Evolutionary conservation across 2,113 vertebrate genomes (phyloP), one percentile per base, ranked within the genome.

Genomic region (Scomber scombrus): DNA sequence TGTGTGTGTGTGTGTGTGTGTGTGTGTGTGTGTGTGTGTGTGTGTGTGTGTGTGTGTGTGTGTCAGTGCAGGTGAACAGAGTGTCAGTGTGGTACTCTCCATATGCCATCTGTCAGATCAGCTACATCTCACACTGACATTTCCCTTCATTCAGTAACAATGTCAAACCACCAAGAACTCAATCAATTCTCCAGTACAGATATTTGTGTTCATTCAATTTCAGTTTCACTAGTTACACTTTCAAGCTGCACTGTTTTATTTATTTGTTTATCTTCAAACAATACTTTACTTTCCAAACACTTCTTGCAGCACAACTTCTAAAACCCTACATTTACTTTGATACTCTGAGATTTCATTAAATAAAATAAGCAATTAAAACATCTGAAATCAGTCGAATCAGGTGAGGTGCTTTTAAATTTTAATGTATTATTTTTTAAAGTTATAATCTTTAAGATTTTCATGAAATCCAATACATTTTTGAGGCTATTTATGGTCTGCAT

Each of bases 71-170:
- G 90, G 87, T 92, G 81, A 88, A 81, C 74, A 86, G 66, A 85
- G 80, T 90, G 82, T 89, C 87, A 90, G 47, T 71, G 73, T 62
- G 19, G 71, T 62, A 34, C 64, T 80, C 70, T 73, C 88, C 85
- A 87, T 90, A 88, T 85, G 88, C 86, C 90, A 92, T 87, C 89
- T 92, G 90, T 88, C 87, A 88, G 71, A 88, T 76, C 78, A 82
- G 65, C 74, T 71, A 54, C 76, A 69, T 76, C 54, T 86, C 63
- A 74, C 76, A 49, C 57, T 81, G 82, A 85, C 87, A 92, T 88
- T 90, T 91, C 57, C 71, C 65, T 54, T 65, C 78, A 76, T 68
- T 74, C 55, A 66, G 43, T 34, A 68, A 69, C 47, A 63, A 71
- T 71, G 65, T 84, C 80, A 80, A 58, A 65, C 64, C 55, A 75